Evolutionary conservation across 2,797 vertebrate species (phyloP).

Genomic region (Micromesistius poutassou): DNA sequence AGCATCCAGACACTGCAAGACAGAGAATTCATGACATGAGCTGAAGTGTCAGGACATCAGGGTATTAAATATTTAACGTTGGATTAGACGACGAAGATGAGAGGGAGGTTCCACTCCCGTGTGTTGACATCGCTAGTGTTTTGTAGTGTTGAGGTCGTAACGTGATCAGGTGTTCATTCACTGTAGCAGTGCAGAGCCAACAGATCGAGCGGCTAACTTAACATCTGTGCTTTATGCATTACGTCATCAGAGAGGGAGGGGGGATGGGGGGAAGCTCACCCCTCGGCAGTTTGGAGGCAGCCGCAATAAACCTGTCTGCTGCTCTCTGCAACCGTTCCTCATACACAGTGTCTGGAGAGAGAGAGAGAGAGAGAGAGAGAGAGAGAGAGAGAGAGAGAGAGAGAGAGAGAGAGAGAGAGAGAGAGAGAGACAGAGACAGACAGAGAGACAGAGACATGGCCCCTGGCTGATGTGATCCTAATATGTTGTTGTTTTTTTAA

Average conservation of each 20-base stretch:
- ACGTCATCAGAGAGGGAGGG: constrained; percentile 49
- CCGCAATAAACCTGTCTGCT: constrained; percentile 69
- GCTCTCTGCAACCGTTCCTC: constrained; percentile 64
- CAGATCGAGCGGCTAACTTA: background rate
- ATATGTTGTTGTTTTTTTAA: constrained; percentile 43
- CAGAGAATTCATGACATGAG: constrained; percentile 15
- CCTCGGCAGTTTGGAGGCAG: constrained; percentile 74
- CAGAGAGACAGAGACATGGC: constrained; percentile 42
- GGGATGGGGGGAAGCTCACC: constrained; percentile 61
- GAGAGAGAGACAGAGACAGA: background rate
- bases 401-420: constrained; percentile 7
- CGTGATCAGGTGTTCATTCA: background rate
- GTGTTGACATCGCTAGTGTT: too few relatives aligned
- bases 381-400: background rate
- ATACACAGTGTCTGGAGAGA: constrained; percentile 66
- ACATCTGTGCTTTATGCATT: constrained; percentile 9
- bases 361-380: constrained; percentile 12
- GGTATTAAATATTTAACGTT: background rate
- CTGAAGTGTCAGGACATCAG: background rate
- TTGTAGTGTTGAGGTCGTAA: background rate
- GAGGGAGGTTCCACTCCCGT: background rate
- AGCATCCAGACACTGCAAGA: constrained; percentile 71
- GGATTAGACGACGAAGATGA: background rate
- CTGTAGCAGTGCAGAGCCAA: background rate
- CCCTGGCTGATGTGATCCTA: constrained; percentile 45